Base-by-base conservation (phyloP, 2,113 vertebrate genomes). In the Hypomesus transpacificus region DNA sequence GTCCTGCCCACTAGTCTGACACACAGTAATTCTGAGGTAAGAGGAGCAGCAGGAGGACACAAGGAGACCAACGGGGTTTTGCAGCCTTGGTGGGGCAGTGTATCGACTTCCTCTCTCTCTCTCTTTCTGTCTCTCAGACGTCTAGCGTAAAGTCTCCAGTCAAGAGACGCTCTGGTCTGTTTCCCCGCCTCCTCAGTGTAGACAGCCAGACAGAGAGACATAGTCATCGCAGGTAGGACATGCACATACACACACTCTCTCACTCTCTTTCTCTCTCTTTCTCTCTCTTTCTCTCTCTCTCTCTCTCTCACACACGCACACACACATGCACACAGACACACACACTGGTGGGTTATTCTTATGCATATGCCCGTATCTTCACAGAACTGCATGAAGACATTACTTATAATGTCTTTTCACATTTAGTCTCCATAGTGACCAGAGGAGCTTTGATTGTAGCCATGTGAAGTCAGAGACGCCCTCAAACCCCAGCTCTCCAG, bases 401-500 rank as follows among this genome's bases (percentile, higher is more conserved):
- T 14, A 14, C 4, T 46, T 20, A 8, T 13, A 39, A 26, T 79
- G 46, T 22, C 31, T 28, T 54, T 24, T 17, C 16, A 52, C 21
- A 57, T 79, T 68, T 77, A 95, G 95, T 22, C 72, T 93, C 65
- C 91, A 92, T 31, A 91, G 92, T 74, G 90, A 92, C 57, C 94
- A 94, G 78, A 95, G 92, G 84, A 94, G 91, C 56, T 89, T 94
- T 0, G 96, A 98, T 61, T 78, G 92, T 14, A 91, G 90, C 70
- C 94, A 95, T 73, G 90, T 93, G 69, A 96, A 89, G 85, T 92
- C 94, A 24, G 95, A 97, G 85, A 91, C 94, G 13, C 94, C 91
- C 0, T 95, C 95, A 64, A 98, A 97, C 84, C 96, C 95, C 73
- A 96, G 95, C 86, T 97, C 96, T 74, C 95, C 96, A 0, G 96